A percentile compares a stretch with the other conserved stretches of the same genome.
phyloP scores from a whole-genome alignment of 2,888 invertebrate species.

The Philonicus albiceps region DNA sequence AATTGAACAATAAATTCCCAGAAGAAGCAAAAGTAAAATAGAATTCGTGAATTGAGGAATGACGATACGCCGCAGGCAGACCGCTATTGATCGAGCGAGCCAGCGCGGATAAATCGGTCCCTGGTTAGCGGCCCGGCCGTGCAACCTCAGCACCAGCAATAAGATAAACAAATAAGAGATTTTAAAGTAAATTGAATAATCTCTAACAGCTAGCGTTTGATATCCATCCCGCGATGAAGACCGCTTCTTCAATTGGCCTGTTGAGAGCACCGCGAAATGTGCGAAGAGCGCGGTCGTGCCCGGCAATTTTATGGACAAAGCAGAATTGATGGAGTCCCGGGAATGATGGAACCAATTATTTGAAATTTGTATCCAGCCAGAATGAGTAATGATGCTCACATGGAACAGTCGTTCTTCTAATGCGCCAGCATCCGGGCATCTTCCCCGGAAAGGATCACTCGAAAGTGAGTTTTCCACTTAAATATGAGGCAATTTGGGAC shows the following conservation, averaged over 20 bases:
- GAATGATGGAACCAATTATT: slow-evolving; percentile 20
- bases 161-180: slow-evolving; percentile 19
- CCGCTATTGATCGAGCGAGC: not conserved
- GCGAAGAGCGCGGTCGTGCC: slow-evolving; percentile 18
- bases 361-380: slow-evolving; percentile 19
- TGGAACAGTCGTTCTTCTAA: not conserved
- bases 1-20: slow-evolving; percentile 24
- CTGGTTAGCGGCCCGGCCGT: not conserved
- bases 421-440: not conserved
- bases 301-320: slow-evolving; percentile 27
- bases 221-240: slow-evolving; percentile 3
- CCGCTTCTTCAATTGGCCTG: slow-evolving; percentile 14
- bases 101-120: not conserved
- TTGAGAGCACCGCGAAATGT: not conserved
- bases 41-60: slow-evolving; percentile 35
- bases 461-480: not conserved
- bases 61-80: not conserved
- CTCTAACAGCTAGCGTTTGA: slow-evolving; percentile 15
- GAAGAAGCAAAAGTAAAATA: slow-evolving; percentile 31
- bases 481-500: not conserved
- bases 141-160: not conserved
- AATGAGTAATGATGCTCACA: slow-evolving; percentile 16
- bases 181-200: slow-evolving; percentile 35
- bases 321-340: slow-evolving; percentile 5
- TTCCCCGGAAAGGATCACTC: not conserved